A percentile compares a stretch with the other conserved stretches of the same genome.
Conservation (phyloP, 2,888 invertebrate genomes). For the Theretra japonica region DNA sequence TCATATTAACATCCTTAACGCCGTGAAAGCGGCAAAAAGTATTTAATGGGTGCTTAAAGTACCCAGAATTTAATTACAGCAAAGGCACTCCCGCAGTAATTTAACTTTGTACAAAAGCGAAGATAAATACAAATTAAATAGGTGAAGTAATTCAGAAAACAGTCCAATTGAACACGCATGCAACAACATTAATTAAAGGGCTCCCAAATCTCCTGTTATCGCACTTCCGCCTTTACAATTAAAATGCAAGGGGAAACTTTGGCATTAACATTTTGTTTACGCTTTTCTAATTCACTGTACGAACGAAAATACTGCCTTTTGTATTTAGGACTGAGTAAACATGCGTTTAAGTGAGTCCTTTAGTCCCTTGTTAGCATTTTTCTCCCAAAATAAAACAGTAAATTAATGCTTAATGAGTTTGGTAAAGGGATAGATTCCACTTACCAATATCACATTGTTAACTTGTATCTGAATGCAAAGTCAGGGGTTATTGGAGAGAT, state of each 20-base stretch:
- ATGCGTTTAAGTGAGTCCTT: not conserved
- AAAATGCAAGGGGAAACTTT: constrained; percentile 77
- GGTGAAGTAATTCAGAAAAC: constrained; percentile 28
- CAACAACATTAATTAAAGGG: constrained; percentile 81
- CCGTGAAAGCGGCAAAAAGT: constrained; percentile 24
- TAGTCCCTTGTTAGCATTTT: too few species aligned
- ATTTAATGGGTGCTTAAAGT: constrained; percentile 29
- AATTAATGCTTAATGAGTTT: too few species aligned
- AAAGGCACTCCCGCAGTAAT: constrained; percentile 43
- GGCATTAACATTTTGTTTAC: constrained; percentile 63
- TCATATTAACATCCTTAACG: constrained; percentile 12
- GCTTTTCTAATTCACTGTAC: constrained; percentile 53
- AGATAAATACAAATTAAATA: constrained; percentile 52
- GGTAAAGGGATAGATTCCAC: too few species aligned
- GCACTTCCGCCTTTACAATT: constrained; percentile 77
- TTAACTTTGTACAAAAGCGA: constrained; percentile 41
- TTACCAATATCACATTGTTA: too few species aligned
- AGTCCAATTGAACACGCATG: constrained; percentile 68
- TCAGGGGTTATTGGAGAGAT: too few species aligned
- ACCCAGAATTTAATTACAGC: constrained; percentile 49
- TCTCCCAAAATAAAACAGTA: too few species aligned
- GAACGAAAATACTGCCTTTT: not conserved
- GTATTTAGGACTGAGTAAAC: not conserved
- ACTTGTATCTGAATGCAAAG: too few species aligned
- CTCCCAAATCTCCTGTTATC: constrained; percentile 80